Conservation (phyloP, 2,797 vertebrate genomes). For the Cirrhinus mrigala region DNA sequence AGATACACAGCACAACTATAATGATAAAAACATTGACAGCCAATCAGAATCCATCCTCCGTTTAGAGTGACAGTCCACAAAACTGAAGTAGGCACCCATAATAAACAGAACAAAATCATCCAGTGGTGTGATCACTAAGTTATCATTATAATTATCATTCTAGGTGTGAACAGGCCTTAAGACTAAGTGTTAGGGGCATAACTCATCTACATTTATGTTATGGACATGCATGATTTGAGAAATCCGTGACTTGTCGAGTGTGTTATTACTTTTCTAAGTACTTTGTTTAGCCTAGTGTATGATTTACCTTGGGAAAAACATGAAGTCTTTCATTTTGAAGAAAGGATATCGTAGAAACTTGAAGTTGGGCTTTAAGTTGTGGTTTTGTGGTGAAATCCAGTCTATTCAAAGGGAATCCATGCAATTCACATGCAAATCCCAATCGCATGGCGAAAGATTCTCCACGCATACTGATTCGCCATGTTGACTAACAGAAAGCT, state of each 20-base stretch:
- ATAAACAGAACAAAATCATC: background rate
- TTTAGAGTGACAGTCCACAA: background rate
- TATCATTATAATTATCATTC: background rate
- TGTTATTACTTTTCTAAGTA: background rate
- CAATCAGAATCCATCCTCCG: background rate
- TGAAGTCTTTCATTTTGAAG: background rate
- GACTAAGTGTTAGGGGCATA: no score
- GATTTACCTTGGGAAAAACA: background rate
- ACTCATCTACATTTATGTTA: background rate
- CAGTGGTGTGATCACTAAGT: background rate
- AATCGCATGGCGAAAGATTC: no score
- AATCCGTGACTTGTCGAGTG: background rate
- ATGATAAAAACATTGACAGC: background rate
- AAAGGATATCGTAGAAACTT: background rate
- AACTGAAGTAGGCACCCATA: background rate
- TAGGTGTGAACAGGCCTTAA: background rate
- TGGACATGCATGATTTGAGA: background rate
- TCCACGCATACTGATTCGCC: no score
- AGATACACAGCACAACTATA: no score
- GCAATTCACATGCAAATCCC: background rate
- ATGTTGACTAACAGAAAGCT: no score
- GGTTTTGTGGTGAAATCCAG: background rate
- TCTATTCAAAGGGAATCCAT: background rate
- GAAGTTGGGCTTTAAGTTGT: background rate
- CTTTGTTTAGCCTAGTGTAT: background rate